A percentile compares a stretch with the other conserved stretches of the same genome.
These are phyloP conservation scores for Psix sp. DNA, from an alignment of 1,140 invertebrate species.

Conservation along the genomic window DNA sequence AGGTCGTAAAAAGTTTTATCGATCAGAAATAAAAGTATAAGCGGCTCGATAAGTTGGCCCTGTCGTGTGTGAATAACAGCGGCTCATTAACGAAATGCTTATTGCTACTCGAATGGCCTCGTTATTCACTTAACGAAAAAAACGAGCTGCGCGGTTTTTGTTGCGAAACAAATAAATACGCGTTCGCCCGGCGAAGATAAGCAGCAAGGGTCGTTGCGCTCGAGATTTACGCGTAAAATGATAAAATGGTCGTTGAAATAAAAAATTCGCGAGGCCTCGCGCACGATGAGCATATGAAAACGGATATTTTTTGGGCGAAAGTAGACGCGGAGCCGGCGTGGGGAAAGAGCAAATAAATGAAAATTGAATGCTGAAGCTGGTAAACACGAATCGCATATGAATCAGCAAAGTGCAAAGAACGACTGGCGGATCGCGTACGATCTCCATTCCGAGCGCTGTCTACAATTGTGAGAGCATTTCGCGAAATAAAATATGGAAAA, in stretches of 20 bases:
- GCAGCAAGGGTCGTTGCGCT: neutral
- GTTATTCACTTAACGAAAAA: slow-evolving; percentile 22
- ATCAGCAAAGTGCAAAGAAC: slow-evolving; percentile 58
- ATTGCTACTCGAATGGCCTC: slow-evolving; percentile 16
- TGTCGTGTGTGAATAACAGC: slow-evolving; percentile 38
- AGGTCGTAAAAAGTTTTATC: slow-evolving; percentile 56
- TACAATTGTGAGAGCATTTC: slow-evolving; percentile 63
- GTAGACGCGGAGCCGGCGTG: slow-evolving; percentile 11
- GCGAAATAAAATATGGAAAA: slow-evolving; percentile 66
- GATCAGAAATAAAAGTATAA: slow-evolving; percentile 35
- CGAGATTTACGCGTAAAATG: slow-evolving; percentile 22
- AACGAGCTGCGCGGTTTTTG: neutral
- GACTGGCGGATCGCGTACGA: slow-evolving; percentile 63
- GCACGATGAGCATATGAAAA: slow-evolving; percentile 7
- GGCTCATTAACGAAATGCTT: slow-evolving; percentile 42
- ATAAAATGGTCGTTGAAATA: slow-evolving; percentile 43
- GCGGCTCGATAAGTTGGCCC: slow-evolving; percentile 24
- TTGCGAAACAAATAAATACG: slow-evolving; percentile 13
- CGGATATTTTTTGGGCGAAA: slow-evolving; percentile 24
- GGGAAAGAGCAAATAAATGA: slow-evolving; percentile 55
- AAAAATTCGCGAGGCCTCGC: slow-evolving; percentile 23
- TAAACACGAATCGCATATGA: slow-evolving; percentile 60
- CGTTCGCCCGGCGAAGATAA: neutral
- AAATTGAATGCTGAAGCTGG: slow-evolving; percentile 59
- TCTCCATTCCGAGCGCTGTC: slow-evolving; percentile 63